Conservation (phyloP, 2,113 vertebrate species). For the Melospiza melodia region DNA sequence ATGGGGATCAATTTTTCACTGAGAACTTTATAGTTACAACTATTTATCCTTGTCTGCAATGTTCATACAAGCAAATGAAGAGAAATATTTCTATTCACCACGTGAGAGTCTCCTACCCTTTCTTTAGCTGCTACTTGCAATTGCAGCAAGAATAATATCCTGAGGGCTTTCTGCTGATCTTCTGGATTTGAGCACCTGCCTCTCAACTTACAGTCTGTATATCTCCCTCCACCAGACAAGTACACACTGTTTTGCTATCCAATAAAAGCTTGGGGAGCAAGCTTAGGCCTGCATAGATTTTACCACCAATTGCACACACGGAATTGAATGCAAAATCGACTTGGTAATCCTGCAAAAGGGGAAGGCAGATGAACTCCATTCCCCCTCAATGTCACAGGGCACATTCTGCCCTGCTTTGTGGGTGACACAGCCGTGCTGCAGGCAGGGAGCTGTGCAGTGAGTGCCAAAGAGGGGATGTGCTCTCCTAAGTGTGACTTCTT, state of each 20-base stretch:
- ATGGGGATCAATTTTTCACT: slow-evolving; percentile 1
- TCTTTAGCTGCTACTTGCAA: slow-evolving; percentile 12
- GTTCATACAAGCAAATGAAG: background rate
- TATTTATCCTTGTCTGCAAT: background rate
- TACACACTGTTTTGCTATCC: background rate
- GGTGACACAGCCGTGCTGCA: background rate
- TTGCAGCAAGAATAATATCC: slow-evolving; percentile 35
- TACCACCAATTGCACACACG: background rate
- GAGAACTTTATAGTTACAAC: background rate
- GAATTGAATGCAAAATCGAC: background rate
- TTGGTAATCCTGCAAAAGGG: background rate
- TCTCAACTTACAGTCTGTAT: background rate
- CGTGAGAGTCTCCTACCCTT: background rate
- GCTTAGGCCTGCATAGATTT: background rate
- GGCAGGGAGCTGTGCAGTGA: background rate
- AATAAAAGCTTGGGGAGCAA: background rate
- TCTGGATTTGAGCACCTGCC: slow-evolving; percentile 2
- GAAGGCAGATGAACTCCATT: background rate
- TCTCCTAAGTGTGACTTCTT: background rate
- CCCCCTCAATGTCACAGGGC: fast-evolving
- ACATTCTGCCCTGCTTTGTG: fast-evolving
- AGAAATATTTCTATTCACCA: background rate
- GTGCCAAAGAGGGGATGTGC: background rate
- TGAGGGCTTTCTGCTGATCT: slow-evolving; percentile 40
- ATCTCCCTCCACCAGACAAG: fast-evolving